These are phyloP conservation scores for Chascanopsetta lugubris DNA, from an alignment of 2,113 vertebrate genomes.

Conservation along the genomic window DNA sequence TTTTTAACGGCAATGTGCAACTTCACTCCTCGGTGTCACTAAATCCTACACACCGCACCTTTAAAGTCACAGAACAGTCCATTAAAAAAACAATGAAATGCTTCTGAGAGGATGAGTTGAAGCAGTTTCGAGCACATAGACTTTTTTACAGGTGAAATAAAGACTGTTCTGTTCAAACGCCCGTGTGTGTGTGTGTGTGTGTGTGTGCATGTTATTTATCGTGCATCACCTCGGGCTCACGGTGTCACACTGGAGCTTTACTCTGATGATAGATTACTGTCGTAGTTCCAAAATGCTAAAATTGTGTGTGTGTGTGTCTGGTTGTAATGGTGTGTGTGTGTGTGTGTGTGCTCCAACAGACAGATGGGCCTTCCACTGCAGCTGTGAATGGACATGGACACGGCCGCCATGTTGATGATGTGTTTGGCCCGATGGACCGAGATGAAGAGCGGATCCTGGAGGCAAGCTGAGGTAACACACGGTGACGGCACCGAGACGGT, in stretches of 20 bases:
- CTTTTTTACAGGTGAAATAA: background rate
- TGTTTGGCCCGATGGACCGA: conserved; percentile 10
- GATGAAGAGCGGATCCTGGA: too few relatives aligned
- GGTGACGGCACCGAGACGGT: too few relatives aligned
- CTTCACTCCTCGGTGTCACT: too few relatives aligned
- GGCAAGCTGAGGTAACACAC: too few relatives aligned
- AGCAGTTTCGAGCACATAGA: background rate
- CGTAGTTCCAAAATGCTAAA: conserved; percentile 66
- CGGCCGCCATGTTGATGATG: conserved; percentile 2
- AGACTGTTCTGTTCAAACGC: background rate
- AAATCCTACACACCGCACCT: too few relatives aligned
- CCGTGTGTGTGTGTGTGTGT: background rate
- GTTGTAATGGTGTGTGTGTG: background rate
- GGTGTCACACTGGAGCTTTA: conserved; percentile 61
- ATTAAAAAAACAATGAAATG: too few relatives aligned
- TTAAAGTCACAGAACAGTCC: too few relatives aligned
- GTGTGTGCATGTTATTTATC: background rate
- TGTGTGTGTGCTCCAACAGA: conserved; percentile 40
- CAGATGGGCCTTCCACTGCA: conserved; percentile 66
- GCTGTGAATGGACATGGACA: conserved; percentile 49
- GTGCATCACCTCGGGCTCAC: too few relatives aligned
- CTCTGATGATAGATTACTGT: conserved; percentile 79
- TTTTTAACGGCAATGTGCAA: background rate
- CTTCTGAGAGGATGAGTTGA: too few relatives aligned
- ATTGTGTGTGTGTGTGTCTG: conserved; percentile 15